Evolutionary conservation across 2,113 vertebrate species (phyloP), one percentile per base, ranked within the genome.

Genomic region (Taxidea taxus): DNA sequence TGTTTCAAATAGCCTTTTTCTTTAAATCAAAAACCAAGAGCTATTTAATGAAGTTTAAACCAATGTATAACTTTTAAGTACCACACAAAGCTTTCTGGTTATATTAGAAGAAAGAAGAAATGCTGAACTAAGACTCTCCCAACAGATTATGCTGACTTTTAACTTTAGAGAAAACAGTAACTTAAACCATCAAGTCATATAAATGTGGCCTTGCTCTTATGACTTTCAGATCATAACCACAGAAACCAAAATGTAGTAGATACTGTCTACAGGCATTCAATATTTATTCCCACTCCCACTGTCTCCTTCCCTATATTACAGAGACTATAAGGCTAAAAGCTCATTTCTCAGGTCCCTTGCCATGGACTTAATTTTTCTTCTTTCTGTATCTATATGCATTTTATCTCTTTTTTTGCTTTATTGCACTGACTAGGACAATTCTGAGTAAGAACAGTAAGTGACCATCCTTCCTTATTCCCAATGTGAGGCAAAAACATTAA

Each of bases 41-140:
- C 42, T 68, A 82, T 75, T 81, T 70, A 82, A 83, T 90, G 25
- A 85, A 62, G 15, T n/a, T 95, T 58, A 60, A 91, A 82, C 49
- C 42, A 90, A 82, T 9, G 3, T 1, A 6, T 49, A 92, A 39
- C 34, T 62, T 90, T 89, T n/a, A 81, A 94, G 49, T 54, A 60
- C 62, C 12, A 82, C 0, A 47, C 7, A 14, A 16, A 82, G 56
- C 20, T 97, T 87, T 88, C 87, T 20, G 44, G 34, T 64, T 58
- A 31, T 31, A 37, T 34, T 29, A 97, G 29, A 34, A 90, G 58
- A 93, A 95, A 85, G 37, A 93, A 94, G 84, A 86, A 77, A 75
- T 13, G 21, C 27, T 37, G 6, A 95, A 75, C 47, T 39, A 62
- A 62, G 34, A 47, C 51, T 81, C 23, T 68, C 51, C 8, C 47